Evolutionary conservation across 53 echinoderm and acorn worm species (phyloP), one percentile per base, ranked within the genome.

Genomic region (Actinopyga echinites): DNA sequence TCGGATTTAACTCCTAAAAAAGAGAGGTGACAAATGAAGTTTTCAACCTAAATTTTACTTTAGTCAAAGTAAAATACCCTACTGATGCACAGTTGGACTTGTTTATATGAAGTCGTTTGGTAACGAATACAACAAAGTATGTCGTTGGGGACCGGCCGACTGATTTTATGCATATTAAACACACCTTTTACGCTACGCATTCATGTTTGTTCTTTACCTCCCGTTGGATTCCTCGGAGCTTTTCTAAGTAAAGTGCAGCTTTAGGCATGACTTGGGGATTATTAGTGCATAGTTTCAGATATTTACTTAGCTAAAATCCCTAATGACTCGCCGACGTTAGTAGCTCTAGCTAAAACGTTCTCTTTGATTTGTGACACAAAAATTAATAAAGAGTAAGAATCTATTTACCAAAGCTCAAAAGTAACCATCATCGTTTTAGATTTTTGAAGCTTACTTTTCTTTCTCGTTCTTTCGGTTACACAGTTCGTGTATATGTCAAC

Each of bases 301-400:
- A 69, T 69, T 69, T 69, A 69, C 69, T 42, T 69, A 42, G 36
- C 69, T 69, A 35, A 69, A 69, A 69, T 33, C 69, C 69, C 69
- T 40, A 42, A 44, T 33, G 69, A 69, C 44, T 69, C 40, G 44
- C 38, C 69, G 10, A 23, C 42, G 69, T 69, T 69, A 69, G 37
- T 37, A 37, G 30, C 68, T 67, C 8, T 40, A 69, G 36, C 38
- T 69, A 25, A 69, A 69, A 69, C 38, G 44, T 24, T 69, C 69
- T 26, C 21, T 69, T 69, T 40, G 7, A 12, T 69, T 69, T 69
- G 6, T 69, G 23, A 38, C 68, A 69, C 24, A 40, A 69, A 69
- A 69, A 69, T 69, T 69, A 69, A 69, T 69, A 69, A 69, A 69
- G 69, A 40, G 38, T 40, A 69, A 69, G 13, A 43, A 38, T 69